Base-by-base conservation (phyloP, 2,797 vertebrate genomes). In the Eutrigla gurnardus region DNA sequence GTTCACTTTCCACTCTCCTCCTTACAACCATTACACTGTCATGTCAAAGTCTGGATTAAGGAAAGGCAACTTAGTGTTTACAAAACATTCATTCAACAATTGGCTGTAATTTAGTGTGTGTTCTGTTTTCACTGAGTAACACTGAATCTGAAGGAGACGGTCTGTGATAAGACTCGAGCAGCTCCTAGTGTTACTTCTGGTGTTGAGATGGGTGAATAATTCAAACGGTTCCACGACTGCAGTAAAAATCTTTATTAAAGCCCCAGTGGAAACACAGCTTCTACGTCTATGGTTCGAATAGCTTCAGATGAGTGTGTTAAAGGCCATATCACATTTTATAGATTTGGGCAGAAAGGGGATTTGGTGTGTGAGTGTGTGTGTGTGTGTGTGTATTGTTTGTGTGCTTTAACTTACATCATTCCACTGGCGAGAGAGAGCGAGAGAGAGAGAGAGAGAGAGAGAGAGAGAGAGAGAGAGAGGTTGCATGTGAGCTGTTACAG, bases 241-340 rank as follows among this genome's bases (percentile, higher is more conserved):
- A 80, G 57, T 83, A 73, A 87, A 25, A 84, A 79, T 37, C 39
- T 66, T 76, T 67, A 70, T 66, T 76, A 45, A 75, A 82, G 65
- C 65, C 65, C 40, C 65, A 42, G 33, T 75, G 66, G 73, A 86
- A 83, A 81, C 64, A 75, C 42, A 64, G 32, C 43, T 64, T 81
- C 69, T 47, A 33, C 55, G 18, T 76, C 54, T 11, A 12, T 3
- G 3, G 73, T 82, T 78, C 70, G 77, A 32, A 42, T 11, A 1
- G 15, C 54, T 68, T 81, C 62, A 79, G 76, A 14, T 73, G 32
- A 82, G 63, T 71, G 78, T 84, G 77, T 83, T 85, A 78, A 83
- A 88, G 75, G 39, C 62, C 77, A 63, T 78, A 83, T 89, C 76
- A 72, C 13, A 45, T 90, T 91, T 90, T 86, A 91, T 78, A 75